Conservation (phyloP, 2,113 vertebrate genomes). For the Tupaia chinensis region DNA sequence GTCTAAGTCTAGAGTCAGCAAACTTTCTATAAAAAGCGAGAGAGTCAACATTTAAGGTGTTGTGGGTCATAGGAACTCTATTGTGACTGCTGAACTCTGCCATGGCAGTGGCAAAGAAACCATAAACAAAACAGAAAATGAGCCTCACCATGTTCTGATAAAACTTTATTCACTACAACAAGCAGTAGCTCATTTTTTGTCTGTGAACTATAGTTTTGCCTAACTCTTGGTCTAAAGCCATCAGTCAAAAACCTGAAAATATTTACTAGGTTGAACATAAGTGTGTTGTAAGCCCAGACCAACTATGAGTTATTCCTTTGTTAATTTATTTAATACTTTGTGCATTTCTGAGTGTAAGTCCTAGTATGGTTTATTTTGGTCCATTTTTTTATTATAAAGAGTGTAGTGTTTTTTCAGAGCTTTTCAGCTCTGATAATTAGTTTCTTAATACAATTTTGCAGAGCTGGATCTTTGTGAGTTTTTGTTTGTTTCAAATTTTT, state of each 20-base stretch:
- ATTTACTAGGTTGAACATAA: conserved; percentile 10
- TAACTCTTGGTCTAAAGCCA: background rate
- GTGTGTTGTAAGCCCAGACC: background rate
- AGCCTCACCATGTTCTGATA: background rate
- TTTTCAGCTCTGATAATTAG: background rate
- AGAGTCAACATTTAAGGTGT: background rate
- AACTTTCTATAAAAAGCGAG: background rate
- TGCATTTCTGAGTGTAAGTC: background rate
- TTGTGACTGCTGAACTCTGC: background rate
- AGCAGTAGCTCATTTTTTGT: background rate
- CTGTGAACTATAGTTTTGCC: background rate
- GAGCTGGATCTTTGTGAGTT: background rate
- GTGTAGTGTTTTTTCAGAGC: background rate
- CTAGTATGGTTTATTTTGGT: background rate
- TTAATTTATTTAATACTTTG: conserved; percentile 35
- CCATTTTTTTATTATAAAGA: conserved; percentile 37
- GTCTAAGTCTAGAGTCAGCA: background rate
- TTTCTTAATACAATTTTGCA: background rate
- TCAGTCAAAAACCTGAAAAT: background rate
- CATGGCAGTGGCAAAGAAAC: background rate
- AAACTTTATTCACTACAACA: background rate
- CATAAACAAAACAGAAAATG: background rate
- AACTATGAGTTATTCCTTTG: conserved; percentile 11
- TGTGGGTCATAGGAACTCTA: background rate
- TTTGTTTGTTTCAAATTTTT: background rate